Base-by-base conservation (phyloP, 2,113 vertebrate species). In the Miniopterus natalensis region DNA sequence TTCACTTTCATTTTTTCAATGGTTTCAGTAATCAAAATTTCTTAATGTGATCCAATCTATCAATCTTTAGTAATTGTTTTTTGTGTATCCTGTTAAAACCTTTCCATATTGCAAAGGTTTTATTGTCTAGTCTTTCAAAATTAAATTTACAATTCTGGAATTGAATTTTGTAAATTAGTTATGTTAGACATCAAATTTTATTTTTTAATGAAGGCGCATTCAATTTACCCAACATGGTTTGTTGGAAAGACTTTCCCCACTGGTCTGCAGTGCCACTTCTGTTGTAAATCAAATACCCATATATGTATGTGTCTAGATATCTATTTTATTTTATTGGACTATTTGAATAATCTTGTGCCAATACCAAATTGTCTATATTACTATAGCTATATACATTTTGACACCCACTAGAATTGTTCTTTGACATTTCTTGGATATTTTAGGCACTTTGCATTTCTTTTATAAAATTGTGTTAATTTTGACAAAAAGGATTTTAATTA, bases 361-460 rank as follows among this genome's bases (percentile, higher is more conserved):
- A 14, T 80, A 49, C 13, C 51, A 95, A 13, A n/a, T 49, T 88
- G 8, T 59, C 29, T 61, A 91, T 84, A 68, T 75, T 74, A 74
- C 7, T 13, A 45, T 77, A 53, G 42, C 55, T 71, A 73, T 42
- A 14, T 63, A 88, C n/a, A 14, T 81, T 91, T 88, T 92, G 13
- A 21, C 27, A 78, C 36, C 5, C 42, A 68, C 45, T 36, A 80
- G 20, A 88, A 4, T 77, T 51, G 45, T 42, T 93, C 51, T 91
- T 84, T 95, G 59, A 55, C 47, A 81, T 75, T 85, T 57, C 55
- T 88, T 96, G 63, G 3, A 40, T 92, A 47, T 49, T 90, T 80
- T 95, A 63, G 55, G 51, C 7, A 70, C 11, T 74, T 90, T 40
- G 53, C 29, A 68, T 61, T 47, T 74, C 17, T 40, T 11, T 83